Conservation (phyloP, 2,797 vertebrate genomes). For the Calcarius lapponicus region DNA sequence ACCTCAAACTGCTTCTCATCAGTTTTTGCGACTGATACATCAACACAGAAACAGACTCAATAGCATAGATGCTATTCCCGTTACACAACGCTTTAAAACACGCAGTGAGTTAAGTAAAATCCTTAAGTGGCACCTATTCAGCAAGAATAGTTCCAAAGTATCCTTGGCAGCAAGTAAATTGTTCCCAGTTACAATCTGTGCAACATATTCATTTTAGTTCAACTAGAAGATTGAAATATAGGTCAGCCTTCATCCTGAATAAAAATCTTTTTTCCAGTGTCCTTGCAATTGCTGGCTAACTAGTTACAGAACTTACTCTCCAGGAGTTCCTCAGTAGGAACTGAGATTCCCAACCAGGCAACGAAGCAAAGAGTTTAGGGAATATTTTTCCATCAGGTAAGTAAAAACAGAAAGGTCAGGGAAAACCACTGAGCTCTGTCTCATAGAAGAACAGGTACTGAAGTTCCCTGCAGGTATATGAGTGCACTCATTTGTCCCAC, state of each 20-base stretch:
- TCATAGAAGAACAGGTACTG: not conserved
- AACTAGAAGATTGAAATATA: not conserved
- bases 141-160: not conserved
- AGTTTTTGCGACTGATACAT: not conserved
- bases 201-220: not conserved
- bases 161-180: not conserved
- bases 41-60: not conserved
- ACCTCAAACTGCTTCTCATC: not conserved
- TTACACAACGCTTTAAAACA: not conserved
- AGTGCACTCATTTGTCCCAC: not conserved
- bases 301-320: not conserved
- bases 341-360: not conserved
- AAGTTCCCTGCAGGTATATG: not conserved
- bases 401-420: not conserved
- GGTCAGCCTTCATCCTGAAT: not conserved
- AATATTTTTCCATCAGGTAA: not conserved
- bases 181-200: not conserved
- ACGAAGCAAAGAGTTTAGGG: not conserved
- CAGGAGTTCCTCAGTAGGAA: not conserved
- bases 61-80: not conserved
- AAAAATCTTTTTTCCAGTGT: not conserved
- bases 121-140: not conserved
- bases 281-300: not conserved
- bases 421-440: not conserved
- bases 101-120: not conserved